Evolutionary conservation across 2,797 vertebrate species (phyloP), one percentile per base, ranked within the genome.

Genomic region (Fratercula arctica): DNA sequence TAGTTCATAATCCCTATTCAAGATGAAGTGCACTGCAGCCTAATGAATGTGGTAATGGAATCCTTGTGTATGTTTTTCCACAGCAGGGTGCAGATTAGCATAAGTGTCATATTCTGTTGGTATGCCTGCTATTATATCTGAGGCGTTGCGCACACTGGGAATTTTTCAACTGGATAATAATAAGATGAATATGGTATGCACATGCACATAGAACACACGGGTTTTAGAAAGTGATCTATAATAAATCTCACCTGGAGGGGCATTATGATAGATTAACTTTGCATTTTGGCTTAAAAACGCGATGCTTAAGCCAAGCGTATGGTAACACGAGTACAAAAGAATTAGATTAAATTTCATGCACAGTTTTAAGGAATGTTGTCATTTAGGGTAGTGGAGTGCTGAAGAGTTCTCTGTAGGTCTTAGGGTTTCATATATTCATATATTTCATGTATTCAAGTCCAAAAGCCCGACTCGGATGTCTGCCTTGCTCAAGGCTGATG

Each of bases 21-120:
- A 98, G 96, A 98, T 97, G 98, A 98, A 98, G 98, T 98, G 98
- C 97, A 97, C 98, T 98, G 98, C 98, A 98, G 98, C 98, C 98
- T 98, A 99, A 99, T 99, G 98, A 99, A 99, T 98, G 98, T 98
- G 98, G 98, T 99, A 99, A 99, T 98, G 97, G 98, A 99, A 99
- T 98, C 98, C 98, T 97, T 98, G 97, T 99, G 98, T 99, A 97
- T 98, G 97, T 96, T 98, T 98, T 98, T 98, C 98, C 99, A 98
- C 98, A 98, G 98, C 98, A 60, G 98, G 98, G 98, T 95, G 92
- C 98, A 99, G 98, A 99, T 99, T 99, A 99, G 98, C 99, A 98
- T 98, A 97, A 98, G 98, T 98, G 99, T 99, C 99, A 98, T 98
- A 98, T 99, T 99, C 98, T 95, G 95, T 97, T 98, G 97, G 96